Evolutionary conservation across 1,140 invertebrate species (phyloP).

Genomic region (Anastrepha ludens): DNA sequence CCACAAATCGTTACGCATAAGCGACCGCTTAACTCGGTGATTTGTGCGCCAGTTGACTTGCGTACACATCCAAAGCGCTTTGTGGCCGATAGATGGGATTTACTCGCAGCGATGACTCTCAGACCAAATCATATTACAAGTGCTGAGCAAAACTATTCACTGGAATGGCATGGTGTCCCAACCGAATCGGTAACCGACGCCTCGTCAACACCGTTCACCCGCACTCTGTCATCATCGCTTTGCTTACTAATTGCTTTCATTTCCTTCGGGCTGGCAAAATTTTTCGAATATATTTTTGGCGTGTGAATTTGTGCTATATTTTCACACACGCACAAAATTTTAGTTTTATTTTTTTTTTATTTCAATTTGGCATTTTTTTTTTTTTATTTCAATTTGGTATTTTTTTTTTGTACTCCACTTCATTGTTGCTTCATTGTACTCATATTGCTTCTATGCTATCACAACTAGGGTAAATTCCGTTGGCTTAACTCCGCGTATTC

Average conservation of each 20-base stretch:
- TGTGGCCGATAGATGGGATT: conserved; percentile 9
- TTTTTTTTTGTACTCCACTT: not conserved
- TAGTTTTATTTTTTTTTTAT: not conserved
- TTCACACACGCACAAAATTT: not conserved
- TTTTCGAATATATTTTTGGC: conserved; percentile 7
- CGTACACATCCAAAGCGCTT: not conserved
- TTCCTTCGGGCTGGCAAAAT: not conserved
- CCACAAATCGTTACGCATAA: conserved; percentile 9
- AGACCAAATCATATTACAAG: conserved; percentile 13
- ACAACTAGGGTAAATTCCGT: no score
- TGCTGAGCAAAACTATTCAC: not conserved
- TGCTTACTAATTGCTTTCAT: conserved; percentile 31
- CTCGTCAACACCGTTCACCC: not conserved
- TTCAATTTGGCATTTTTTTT: not conserved
- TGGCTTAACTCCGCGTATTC: not conserved
- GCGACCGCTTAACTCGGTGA: not conserved
- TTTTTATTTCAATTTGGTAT: not conserved
- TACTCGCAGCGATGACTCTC: not conserved
- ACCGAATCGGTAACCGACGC: not conserved
- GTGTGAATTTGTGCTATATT: not conserved
- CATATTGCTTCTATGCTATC: not conserved
- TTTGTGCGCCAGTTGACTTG: conserved; percentile 10
- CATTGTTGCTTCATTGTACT: not conserved
- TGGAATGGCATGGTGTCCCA: not conserved
- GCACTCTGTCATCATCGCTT: no score